Evolutionary conservation across 2,797 vertebrate genomes (phyloP).

Genomic region (Chelon auratus): DNA sequence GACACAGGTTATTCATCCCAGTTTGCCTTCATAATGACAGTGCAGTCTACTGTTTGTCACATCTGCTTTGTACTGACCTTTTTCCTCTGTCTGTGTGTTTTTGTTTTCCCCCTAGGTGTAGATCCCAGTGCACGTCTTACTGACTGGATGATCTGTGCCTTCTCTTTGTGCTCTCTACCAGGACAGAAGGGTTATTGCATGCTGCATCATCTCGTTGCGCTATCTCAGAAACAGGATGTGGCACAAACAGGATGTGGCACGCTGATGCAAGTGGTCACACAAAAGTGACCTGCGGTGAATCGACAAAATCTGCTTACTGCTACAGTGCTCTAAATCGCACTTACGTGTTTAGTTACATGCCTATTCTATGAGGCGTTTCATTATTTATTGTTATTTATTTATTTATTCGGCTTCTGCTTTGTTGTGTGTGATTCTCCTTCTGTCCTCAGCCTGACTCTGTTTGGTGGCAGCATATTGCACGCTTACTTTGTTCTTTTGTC

Average conservation of each 20-base stretch:
- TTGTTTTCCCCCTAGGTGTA: conserved; percentile 56
- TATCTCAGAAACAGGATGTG: conserved; percentile 31
- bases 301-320: not conserved
- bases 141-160: conserved; percentile 29
- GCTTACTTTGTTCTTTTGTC: conserved; percentile 56
- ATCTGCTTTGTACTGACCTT: not conserved
- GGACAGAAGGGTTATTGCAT: conserved; percentile 37
- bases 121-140: conserved; percentile 32
- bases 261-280: conserved; percentile 17
- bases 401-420: conserved; percentile 22
- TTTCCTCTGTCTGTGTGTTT: not conserved
- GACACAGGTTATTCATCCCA: not conserved
- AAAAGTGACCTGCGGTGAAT: conserved; percentile 4
- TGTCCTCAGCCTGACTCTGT: conserved; percentile 50
- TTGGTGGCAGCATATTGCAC: conserved; percentile 58
- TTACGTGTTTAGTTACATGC: not conserved
- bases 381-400: conserved; percentile 34
- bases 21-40: not conserved
- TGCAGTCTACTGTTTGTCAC: not conserved
- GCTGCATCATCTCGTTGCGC: conserved; percentile 28
- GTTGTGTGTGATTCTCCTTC: conserved; percentile 28
- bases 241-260: conserved; percentile 35
- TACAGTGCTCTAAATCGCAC: conserved; percentile 12
- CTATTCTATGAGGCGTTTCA: conserved; percentile 3
- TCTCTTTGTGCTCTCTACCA: not conserved